Evolutionary conservation across 2,888 invertebrate genomes (phyloP), one percentile per base, ranked within the genome.

Genomic region (Ypsolopha sequella): DNA sequence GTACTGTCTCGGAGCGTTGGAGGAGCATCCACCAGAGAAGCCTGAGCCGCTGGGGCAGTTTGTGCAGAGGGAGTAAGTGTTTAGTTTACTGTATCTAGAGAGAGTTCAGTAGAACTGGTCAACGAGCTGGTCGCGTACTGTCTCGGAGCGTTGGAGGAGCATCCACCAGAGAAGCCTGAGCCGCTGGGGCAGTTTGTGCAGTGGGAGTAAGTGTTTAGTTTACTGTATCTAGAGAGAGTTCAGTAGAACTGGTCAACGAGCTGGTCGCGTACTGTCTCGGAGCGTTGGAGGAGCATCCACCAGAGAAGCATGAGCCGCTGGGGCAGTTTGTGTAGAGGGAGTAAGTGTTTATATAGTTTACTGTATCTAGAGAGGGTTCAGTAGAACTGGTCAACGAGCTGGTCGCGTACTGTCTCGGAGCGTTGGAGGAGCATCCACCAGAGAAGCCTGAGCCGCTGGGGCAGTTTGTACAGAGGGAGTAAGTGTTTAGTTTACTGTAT

Each of bases 131-230:
- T 71, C 1, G 53, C 38, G 0, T 70, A 60, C 45, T 55, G 58
- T 0, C 14, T 73, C 7, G 50, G 56, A 0, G 57, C 63, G 0
- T 57, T 61, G 0, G 70, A 68, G 0, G 56, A n/a, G n/a, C n/a
- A 68, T 0, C 68, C 66, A 0, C 67, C 71, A 0, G 48, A 58
- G 4, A 54, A 54, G 0, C 64, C 74, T 0, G 65, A 72, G 7
- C 69, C 76, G 0, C 14, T 73, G 3, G 77, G 77, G 0, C 57
- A 64, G 45, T 68, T 61, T 53, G 60, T 74, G 4, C 72, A 70
- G 1, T 62, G 52, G n/a, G 65, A 65, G 77, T 77, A 36, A 60
- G 64, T 58, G 7, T 8, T 7, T 24, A 6, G 0, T n/a, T 11
- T 1, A 49, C 24, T 7, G 1, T 6, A 10, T 13, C 7, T 14